A percentile compares a stretch with the other conserved stretches of the same genome.
Conservation (phyloP, 2,888 invertebrate genomes). For the Baccha elongata region DNA sequence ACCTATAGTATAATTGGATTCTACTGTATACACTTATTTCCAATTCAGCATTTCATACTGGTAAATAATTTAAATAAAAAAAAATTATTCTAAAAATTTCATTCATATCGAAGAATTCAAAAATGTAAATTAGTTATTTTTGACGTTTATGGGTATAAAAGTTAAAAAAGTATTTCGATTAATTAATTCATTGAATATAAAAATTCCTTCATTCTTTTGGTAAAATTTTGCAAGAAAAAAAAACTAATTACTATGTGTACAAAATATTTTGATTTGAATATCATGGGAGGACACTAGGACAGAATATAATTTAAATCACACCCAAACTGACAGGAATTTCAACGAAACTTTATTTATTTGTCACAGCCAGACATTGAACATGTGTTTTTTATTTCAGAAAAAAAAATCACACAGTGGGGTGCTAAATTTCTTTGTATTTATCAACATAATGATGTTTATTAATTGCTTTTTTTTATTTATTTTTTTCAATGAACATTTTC, state of each 20-base stretch:
- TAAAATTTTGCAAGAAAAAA: too few relatives aligned
- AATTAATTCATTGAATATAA: background rate
- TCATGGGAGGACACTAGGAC: background rate
- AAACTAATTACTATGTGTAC: background rate
- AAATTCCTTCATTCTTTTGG: background rate
- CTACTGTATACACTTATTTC: too few relatives aligned
- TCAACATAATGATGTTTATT: too few relatives aligned
- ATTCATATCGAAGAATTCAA: background rate
- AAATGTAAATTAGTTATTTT: background rate
- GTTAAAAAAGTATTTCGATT: slow-evolving; percentile 9
- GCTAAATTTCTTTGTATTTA: too few relatives aligned
- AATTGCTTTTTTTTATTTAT: too few relatives aligned
- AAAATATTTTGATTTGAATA: slow-evolving; percentile 3
- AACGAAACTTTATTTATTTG: background rate
- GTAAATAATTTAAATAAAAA: too few relatives aligned
- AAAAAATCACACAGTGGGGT: too few relatives aligned
- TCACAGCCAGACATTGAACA: background rate
- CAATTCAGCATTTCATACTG: too few relatives aligned
- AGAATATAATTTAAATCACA: slow-evolving; percentile 4
- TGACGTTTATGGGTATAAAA: background rate
- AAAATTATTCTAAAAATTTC: too few relatives aligned
- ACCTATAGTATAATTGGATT: too few relatives aligned
- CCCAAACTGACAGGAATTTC: background rate
- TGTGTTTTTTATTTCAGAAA: background rate
- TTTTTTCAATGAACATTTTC: too few relatives aligned